These are phyloP conservation scores for Atherinosoma microstoma DNA, from an alignment of 2,797 vertebrate species.

Conservation along the genomic window DNA sequence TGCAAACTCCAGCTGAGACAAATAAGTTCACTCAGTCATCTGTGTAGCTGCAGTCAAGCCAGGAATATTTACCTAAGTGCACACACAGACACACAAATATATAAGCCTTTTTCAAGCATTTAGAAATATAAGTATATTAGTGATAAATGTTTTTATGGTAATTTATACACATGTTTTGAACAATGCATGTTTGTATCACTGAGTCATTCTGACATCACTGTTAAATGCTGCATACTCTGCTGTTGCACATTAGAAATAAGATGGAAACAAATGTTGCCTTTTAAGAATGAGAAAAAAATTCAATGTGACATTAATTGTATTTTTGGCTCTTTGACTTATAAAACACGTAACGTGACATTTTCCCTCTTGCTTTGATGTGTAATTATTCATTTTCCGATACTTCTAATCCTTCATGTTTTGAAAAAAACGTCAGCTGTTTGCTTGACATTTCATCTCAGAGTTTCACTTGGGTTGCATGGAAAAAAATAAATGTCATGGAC, in stretches of 20 bases:
- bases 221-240: conserved; percentile 1
- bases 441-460: conserved; percentile 59
- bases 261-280: conserved; percentile 7
- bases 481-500: conserved; percentile 40
- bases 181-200: conserved; percentile 16
- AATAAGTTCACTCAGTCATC: conserved; percentile 47
- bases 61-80: conserved; percentile 11
- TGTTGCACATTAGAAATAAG: neutral
- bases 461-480: conserved; percentile 20
- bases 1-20: conserved; percentile 57
- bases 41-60: conserved; percentile 17
- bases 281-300: conserved; percentile 34
- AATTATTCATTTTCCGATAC: conserved; percentile 44
- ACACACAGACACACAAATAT: neutral
- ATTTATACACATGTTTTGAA: neutral
- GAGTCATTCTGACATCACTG: conserved; percentile 23
- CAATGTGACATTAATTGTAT: neutral
- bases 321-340: conserved; percentile 34
- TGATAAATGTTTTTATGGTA: conserved; percentile 8
- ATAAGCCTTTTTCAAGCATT: neutral
- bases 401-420: conserved; percentile 29
- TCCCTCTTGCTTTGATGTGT: conserved; percentile 24
- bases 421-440: conserved; percentile 54
- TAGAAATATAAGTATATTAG: conserved; percentile 5
- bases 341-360: conserved; percentile 25